phyloP scores from a whole-genome alignment of 2,797 vertebrate genomes.

The Botia almorhae region DNA sequence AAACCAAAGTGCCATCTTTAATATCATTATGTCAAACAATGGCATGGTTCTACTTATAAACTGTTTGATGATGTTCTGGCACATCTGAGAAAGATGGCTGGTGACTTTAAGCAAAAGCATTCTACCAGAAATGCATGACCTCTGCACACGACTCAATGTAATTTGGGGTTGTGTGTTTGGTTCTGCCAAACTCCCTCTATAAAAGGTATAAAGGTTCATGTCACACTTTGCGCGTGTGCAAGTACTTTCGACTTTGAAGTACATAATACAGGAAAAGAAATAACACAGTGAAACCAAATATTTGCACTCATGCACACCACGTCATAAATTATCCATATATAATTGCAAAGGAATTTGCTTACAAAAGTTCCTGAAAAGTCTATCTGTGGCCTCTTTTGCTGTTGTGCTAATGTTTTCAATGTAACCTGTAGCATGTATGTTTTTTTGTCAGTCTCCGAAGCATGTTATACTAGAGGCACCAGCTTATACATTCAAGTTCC shows the following conservation, averaged over 20 bases:
- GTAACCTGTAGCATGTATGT: neutral
- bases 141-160: constrained; percentile 70
- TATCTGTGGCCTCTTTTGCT: neutral
- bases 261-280: constrained; percentile 41
- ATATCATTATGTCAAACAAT: constrained; percentile 80
- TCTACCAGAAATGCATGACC: constrained; percentile 70
- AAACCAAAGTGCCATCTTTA: constrained; percentile 81
- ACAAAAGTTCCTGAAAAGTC: constrained; percentile 30
- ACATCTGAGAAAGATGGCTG: constrained; percentile 72
- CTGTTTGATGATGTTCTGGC: constrained; percentile 74
- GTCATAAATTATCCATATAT: constrained; percentile 46
- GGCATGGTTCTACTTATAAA: constrained; percentile 80
- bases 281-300: constrained; percentile 49
- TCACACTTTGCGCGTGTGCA: constrained; percentile 70
- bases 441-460: neutral
- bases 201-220: constrained; percentile 58
- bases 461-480: constrained; percentile 13
- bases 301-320: constrained; percentile 46
- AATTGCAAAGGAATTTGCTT: constrained; percentile 33
- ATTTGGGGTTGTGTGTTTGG: constrained; percentile 59
- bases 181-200: constrained; percentile 63
- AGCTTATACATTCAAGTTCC: neutral
- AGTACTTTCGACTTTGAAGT: constrained; percentile 31
- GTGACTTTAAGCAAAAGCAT: constrained; percentile 67
- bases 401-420: constrained; percentile 7